Evolutionary conservation across 1,140 invertebrate species (phyloP), one percentile per base, ranked within the genome.

Genomic region (Andricus grossulariae): DNA sequence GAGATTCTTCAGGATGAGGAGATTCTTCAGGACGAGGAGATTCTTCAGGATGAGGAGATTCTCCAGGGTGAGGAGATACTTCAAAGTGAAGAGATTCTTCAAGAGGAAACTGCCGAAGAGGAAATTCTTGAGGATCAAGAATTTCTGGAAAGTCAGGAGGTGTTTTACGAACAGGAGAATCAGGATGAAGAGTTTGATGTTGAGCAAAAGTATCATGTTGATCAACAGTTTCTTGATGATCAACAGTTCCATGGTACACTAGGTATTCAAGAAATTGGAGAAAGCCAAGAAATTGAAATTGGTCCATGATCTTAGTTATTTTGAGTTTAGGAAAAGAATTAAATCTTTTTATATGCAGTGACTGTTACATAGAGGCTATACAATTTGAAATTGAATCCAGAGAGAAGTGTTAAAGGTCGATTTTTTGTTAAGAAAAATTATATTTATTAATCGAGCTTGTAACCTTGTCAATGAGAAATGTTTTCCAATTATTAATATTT

Each of bases 11-110:
- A 57, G 15, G 12, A 21, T 8, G 57, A 78, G 10, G n/a, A 50
- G 5, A 12, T 75, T n/a, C 45, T 76, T 3, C 74, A 76, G 21
- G 50, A 71, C 4, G 49, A 72, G 1, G 54, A 73, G 52, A 21
- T 49, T 10, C 2, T 71, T n/a, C 25, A 71, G 8, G 66, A 16
- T 12, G 50, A 18, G 32, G 70, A 70, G 10, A 71, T 71, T 71
- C 18, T 50, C 5, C n/a, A 72, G 15, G 15, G 8, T 4, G 11
- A 18, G 18, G 39, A 71, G n/a, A n/a, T 49, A 4, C n/a, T 71
- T 49, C n/a, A 71, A 1, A 12, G n/a, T 21, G 18, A 71, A 25
- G 49, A 50, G 32, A 50, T 71, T 50, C 50, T 71, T 11, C 7
- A 57, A 57, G 55, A 21, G 3, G 18, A 60, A 15, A 60, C 15